Evolutionary conservation across 2,797 vertebrate genomes (phyloP).

Genomic region (Crenichthys baileyi): DNA sequence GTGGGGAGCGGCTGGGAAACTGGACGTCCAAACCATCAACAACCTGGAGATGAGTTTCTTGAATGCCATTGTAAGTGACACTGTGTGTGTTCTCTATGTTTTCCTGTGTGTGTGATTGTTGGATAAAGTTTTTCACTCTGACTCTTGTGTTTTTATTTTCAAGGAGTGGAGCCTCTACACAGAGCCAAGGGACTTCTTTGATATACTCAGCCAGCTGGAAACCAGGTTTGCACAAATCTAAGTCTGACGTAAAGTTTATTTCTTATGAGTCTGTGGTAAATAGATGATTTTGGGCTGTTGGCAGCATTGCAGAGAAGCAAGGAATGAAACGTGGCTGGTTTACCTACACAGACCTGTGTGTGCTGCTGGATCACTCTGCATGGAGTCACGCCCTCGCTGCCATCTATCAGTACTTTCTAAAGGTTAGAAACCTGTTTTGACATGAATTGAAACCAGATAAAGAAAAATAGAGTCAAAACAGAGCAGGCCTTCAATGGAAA

Average conservation of each 20-base stretch:
- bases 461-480: neutral
- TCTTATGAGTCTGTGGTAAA: neutral
- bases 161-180: constrained; percentile 97
- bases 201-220: constrained; percentile 90
- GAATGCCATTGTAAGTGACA: constrained; percentile 89
- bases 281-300: neutral
- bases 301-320: constrained; percentile 91
- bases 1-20: constrained; percentile 95
- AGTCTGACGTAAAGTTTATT: neutral
- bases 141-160: constrained; percentile 14
- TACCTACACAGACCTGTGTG: constrained; percentile 95
- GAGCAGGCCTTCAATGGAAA: neutral
- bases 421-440: constrained; percentile 76
- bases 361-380: constrained; percentile 90
- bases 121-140: neutral
- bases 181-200: constrained; percentile 91
- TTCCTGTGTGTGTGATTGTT: neutral
- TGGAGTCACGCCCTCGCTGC: constrained; percentile 89
- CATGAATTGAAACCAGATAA: neutral
- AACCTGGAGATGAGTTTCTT: constrained; percentile 95
- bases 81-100: neutral
- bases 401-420: constrained; percentile 89
- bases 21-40: constrained; percentile 93
- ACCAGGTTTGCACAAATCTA: constrained; percentile 83
- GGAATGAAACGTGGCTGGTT: constrained; percentile 95